Conservation (phyloP, 1,140 invertebrate species). For the Atta texana region DNA sequence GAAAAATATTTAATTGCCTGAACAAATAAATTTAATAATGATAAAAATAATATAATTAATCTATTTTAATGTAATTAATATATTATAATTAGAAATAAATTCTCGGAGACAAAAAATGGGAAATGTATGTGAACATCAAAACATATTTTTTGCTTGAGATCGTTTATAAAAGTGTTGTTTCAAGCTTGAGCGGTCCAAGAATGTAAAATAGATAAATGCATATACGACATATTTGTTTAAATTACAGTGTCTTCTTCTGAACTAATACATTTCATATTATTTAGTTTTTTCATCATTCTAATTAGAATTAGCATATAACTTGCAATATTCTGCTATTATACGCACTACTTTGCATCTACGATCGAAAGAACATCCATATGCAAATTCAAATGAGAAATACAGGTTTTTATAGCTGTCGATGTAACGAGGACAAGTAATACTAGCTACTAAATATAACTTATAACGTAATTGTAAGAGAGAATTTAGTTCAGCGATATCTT, state of each 20-base stretch:
- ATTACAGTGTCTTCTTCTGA: conserved; percentile 1
- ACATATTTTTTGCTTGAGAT: neutral
- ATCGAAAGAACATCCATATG: neutral
- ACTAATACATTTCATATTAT: neutral
- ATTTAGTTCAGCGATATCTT: conserved; percentile 40
- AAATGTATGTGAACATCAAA: neutral
- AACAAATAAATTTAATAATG: neutral
- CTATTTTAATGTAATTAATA: neutral
- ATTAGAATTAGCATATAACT: neutral
- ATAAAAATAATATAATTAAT: neutral
- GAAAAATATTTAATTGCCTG: neutral
- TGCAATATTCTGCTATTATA: conserved; percentile 16
- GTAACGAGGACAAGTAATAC: conserved; percentile 35
- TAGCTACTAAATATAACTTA: conserved; percentile 39
- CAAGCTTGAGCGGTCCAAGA: neutral
- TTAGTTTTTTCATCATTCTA: conserved; percentile 21
- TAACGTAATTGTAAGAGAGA: conserved; percentile 42
- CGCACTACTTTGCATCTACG: neutral
- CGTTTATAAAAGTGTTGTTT: neutral
- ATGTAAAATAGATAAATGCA: neutral
- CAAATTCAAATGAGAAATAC: neutral
- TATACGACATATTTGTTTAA: conserved; percentile 27
- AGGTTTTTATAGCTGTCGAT: conserved; percentile 25
- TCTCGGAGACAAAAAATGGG: neutral
- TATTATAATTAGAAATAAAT: conserved; percentile 3